Base-by-base conservation (phyloP, 1,140 invertebrate genomes). In the Atta cephalotes region DNA sequence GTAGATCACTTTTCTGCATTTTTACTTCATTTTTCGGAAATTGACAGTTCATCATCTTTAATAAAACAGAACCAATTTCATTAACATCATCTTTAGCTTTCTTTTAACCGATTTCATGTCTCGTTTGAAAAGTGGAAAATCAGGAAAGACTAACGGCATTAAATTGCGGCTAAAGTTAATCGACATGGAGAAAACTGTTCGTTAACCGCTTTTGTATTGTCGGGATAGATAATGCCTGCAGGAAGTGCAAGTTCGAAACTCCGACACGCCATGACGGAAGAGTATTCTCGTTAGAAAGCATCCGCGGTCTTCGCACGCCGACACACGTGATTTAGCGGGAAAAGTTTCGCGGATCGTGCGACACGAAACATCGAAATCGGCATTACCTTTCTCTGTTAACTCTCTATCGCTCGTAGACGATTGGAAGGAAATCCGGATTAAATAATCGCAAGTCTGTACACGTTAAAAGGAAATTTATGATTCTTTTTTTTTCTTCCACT, bases 341-440 rank as follows among this genome's bases (percentile, higher is more conserved):
- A 74, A 74, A 84, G 80, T 84, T 25, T 74, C 35, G 56, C 68
- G 80, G 39, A 60, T 74, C 80, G 68, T 74, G 68, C 80, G 68
- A 56, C 80, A 84, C 80, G 53, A 84, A 45, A 66, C 21, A 35
- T 82, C 80, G 68, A 35, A 39, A 39, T 39, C 7, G 35, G 35
- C 35, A 49, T 82, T 53, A 35, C 70, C 56, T 84, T 84, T 84
- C 80, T 84, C 80, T 70, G 68, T 12, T 74, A 71, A 81, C 39
- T 84, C 70, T 74, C 78, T 53, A 80, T 70, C 78, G 45, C 12
- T 18, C 18, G 53, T 25, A 35, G 18, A 71, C 21, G 79, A 82
- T 49, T 25, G 25, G 35, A 82, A 62, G 70, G 28, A 84, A 56
- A 58, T 60, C 16, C 80, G 25, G 68, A 18, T 68, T 84, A 18